Conservation (phyloP, 2,113 vertebrate genomes). For the Scolopax mira region DNA sequence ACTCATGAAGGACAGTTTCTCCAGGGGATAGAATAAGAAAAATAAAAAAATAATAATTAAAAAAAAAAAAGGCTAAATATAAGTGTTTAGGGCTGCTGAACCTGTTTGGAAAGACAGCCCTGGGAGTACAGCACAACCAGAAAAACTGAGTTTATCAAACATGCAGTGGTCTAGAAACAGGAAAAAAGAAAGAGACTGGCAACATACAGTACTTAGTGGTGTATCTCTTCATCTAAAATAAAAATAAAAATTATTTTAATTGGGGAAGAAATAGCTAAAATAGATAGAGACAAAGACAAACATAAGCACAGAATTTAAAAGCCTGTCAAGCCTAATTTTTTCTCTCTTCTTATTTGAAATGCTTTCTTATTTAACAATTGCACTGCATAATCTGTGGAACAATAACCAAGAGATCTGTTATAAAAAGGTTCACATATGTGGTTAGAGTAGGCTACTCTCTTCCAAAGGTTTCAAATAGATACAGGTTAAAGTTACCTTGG, state of each 20-base stretch:
- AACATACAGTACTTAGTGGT: rapidly evolving
- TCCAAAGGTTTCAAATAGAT: not conserved
- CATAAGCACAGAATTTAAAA: not conserved
- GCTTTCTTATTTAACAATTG: not conserved
- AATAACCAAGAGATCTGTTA: not conserved
- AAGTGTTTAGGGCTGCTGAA: not conserved
- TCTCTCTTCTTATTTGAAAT: not conserved
- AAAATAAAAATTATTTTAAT: not conserved
- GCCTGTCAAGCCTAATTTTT: not conserved
- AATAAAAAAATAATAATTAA: not conserved
- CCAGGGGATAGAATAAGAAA: not conserved
- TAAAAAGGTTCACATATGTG: not conserved
- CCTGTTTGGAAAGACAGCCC: not conserved
- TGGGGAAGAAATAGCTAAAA: not conserved
- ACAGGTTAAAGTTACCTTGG: not conserved
- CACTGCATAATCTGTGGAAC: not conserved
- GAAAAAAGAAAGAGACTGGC: not conserved
- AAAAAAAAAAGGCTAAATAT: too few relatives aligned
- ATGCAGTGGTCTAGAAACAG: not conserved
- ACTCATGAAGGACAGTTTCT: not conserved
- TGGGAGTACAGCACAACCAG: not conserved
- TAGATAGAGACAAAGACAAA: not conserved
- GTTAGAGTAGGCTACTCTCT: not conserved
- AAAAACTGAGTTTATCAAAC: not conserved
- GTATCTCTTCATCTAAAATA: not conserved